Conservation (phyloP, 2,113 vertebrate genomes). For the Clarias magur region DNA sequence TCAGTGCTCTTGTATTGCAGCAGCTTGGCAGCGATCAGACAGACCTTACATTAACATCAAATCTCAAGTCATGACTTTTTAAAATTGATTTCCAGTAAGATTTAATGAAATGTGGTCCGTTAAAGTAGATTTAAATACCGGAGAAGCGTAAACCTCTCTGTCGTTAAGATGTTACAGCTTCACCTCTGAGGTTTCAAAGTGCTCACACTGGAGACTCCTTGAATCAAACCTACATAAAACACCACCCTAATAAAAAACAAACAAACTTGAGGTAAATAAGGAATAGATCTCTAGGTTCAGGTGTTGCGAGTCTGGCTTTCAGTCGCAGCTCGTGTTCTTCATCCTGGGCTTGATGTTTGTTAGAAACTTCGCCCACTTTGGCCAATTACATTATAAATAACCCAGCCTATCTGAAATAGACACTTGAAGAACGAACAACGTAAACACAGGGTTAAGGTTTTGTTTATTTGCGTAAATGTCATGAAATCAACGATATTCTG, state of each 20-base stretch:
- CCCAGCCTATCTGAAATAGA: neutral
- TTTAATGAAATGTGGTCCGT: neutral
- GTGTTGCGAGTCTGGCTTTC: neutral
- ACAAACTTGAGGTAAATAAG: neutral
- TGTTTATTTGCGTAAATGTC: conserved; percentile 75
- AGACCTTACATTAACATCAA: too few relatives aligned
- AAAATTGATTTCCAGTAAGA: neutral
- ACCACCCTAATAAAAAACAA: too few relatives aligned
- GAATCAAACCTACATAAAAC: neutral
- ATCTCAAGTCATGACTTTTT: neutral
- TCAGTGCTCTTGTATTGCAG: neutral
- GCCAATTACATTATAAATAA: neutral
- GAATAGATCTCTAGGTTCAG: neutral
- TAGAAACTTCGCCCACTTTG: neutral
- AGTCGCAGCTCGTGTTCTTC: neutral
- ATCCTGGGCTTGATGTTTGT: neutral
- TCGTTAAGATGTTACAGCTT: neutral
- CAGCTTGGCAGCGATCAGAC: neutral
- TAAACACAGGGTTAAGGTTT: conserved; percentile 60
- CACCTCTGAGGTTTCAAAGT: neutral
- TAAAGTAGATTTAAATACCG: neutral
- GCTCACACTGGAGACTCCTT: neutral
- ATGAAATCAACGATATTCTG: conserved; percentile 60
- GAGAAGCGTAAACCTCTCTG: neutral
- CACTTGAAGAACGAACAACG: neutral